These are phyloP conservation scores for Coleophora flavipennella DNA, from an alignment of 2,888 invertebrate genomes.

Conservation along the genomic window DNA sequence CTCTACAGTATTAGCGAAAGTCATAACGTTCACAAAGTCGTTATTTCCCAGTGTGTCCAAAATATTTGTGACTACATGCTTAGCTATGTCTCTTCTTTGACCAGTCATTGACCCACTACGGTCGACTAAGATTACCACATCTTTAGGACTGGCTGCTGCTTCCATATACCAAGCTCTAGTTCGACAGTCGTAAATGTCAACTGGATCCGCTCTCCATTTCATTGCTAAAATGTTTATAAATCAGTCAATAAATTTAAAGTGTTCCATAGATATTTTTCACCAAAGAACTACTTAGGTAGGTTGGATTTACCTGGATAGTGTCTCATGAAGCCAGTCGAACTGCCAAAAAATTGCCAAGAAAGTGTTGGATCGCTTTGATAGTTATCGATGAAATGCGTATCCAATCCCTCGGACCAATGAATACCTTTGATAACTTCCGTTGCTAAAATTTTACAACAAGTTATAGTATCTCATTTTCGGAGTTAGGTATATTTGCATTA, in stretches of 20 bases:
- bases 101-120: conserved; percentile 95
- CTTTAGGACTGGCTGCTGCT: conserved; percentile 98
- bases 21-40: conserved; percentile 97
- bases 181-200: conserved; percentile 96
- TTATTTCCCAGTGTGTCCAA: conserved; percentile 97
- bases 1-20: conserved; percentile 87
- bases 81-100: conserved; percentile 89
- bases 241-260: conserved; percentile 1
- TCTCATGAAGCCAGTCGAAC: conserved; percentile 96
- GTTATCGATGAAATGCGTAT: conserved; percentile 90
- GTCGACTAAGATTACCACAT: conserved; percentile 88
- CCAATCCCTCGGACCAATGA: conserved; percentile 95
- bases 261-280: conserved; percentile 10
- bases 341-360: conserved; percentile 99
- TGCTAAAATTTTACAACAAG: conserved; percentile 59
- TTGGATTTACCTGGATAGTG: conserved; percentile 90
- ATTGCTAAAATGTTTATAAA: conserved; percentile 67
- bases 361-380: conserved; percentile 88
- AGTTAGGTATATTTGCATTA: too few species aligned
- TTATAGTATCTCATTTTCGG: not conserved
- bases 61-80: conserved; percentile 89
- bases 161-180: conserved; percentile 97
- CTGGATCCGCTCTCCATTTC: conserved; percentile 84
- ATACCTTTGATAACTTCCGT: conserved; percentile 92
- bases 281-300: too few species aligned